Percentiles rank a stretch among this genome's conserved stretches.
phyloP scores from a whole-genome alignment of 2,797 vertebrate species.

The Pseudocheirus occidentalis region DNA sequence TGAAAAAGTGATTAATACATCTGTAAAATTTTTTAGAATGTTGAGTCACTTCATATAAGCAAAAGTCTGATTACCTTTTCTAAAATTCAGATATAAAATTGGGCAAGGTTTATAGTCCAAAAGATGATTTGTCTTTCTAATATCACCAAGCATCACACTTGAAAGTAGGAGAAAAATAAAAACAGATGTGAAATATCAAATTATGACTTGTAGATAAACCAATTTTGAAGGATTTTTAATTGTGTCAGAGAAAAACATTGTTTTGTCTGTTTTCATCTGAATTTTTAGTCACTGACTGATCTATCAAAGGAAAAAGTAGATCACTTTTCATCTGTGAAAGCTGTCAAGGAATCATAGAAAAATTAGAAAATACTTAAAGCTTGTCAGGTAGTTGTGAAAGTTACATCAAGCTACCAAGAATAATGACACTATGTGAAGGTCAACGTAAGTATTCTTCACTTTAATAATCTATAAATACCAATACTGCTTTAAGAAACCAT shows the following conservation, averaged over 20 bases:
- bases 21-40: not conserved
- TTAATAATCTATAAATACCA: conserved; percentile 75
- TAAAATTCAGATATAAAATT: not conserved
- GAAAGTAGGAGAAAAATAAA: not conserved
- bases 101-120: not conserved
- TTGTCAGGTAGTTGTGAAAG: conserved; percentile 42
- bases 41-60: not conserved
- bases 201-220: conserved; percentile 39
- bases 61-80: not conserved
- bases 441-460: conserved; percentile 75
- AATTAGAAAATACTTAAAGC: conserved; percentile 62
- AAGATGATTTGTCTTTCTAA: not conserved
- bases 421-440: conserved; percentile 71
- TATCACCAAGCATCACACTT: not conserved
- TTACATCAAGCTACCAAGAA: conserved; percentile 51
- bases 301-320: not conserved
- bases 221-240: conserved; percentile 27
- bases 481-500: conserved; percentile 66
- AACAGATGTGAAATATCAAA: not conserved
- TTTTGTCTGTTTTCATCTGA: conserved; percentile 42
- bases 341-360: conserved; percentile 22
- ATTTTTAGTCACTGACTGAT: not conserved
- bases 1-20: not conserved
- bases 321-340: conserved; percentile 51
- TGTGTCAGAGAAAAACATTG: conserved; percentile 42